Percentiles rank a stretch among this genome's conserved stretches.
Evolutionary conservation across 2,797 vertebrate genomes (phyloP).

Genomic region (Cryptoprocta ferox): DNA sequence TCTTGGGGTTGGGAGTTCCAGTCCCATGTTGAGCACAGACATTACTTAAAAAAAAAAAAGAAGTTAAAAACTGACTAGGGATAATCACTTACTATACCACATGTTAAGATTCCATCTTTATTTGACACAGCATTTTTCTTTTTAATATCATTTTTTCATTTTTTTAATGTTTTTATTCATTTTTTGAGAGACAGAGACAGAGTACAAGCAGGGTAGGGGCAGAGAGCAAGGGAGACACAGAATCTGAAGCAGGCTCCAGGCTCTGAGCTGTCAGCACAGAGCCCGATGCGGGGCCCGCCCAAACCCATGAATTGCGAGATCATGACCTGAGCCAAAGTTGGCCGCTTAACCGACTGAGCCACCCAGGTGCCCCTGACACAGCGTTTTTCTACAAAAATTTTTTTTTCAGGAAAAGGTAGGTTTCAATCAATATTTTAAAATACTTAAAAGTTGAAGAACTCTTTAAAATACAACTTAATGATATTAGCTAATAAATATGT

Average conservation of each 20-base stretch:
- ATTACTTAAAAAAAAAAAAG: not conserved
- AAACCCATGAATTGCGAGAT: no score
- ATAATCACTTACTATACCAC: not conserved
- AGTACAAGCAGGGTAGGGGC: no score
- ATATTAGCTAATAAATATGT: not conserved
- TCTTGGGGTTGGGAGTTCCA: not conserved
- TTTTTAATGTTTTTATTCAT: no score
- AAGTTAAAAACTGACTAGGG: not conserved
- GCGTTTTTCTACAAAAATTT: not conserved
- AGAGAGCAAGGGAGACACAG: no score
- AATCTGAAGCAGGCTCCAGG: no score
- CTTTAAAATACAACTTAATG: not conserved
- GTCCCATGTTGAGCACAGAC: not conserved
- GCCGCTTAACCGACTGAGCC: no score
- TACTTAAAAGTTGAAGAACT: not conserved
- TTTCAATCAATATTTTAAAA: constrained; percentile 40
- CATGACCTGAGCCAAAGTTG: no score
- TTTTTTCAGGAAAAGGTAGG: not conserved
- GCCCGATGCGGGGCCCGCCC: no score
- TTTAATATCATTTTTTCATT: no score
- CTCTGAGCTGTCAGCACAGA: no score
- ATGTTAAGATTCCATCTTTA: not conserved
- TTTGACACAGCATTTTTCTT: not conserved
- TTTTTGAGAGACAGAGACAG: no score
- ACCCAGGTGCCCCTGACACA: not conserved